Conservation (phyloP, 2,797 vertebrate species). For the Halcyon leucocephala region DNA sequence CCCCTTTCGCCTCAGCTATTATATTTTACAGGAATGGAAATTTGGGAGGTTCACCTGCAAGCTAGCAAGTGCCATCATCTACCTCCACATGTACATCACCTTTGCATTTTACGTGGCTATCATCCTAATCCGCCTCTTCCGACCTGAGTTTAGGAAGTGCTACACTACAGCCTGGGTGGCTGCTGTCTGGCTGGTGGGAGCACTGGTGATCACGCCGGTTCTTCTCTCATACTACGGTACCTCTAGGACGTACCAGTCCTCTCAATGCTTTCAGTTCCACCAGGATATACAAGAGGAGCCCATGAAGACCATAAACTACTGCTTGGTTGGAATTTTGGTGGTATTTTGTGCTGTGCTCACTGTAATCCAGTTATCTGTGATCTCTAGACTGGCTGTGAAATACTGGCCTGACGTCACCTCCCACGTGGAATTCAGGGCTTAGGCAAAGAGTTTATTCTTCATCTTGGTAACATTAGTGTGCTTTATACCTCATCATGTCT, state of each 20-base stretch:
- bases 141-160: constrained; percentile 43
- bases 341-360: constrained; percentile 46
- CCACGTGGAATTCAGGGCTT: constrained; percentile 79
- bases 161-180: constrained; percentile 47
- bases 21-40: constrained; percentile 57
- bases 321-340: constrained; percentile 57
- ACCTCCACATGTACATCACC: constrained; percentile 78
- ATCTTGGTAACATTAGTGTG: constrained; percentile 75
- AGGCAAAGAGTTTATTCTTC: constrained; percentile 80
- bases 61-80: constrained; percentile 69
- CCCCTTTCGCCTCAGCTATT: constrained; percentile 81
- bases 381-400: constrained; percentile 47
- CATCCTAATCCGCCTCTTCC: constrained; percentile 39
- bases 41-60: constrained; percentile 63
- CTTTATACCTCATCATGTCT: constrained; percentile 79
- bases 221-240: constrained; percentile 63
- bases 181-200: constrained; percentile 71
- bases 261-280: constrained; percentile 79
- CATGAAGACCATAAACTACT: constrained; percentile 70
- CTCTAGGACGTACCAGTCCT: background rate
- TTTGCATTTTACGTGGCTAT: constrained; percentile 78
- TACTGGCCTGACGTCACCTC: constrained; percentile 55
- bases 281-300: background rate
- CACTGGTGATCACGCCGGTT: constrained; percentile 37
- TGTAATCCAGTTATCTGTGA: constrained; percentile 59